Evolutionary conservation across 1,140 invertebrate species (phyloP).

Genomic region (Drosophila micromelanica): DNA sequence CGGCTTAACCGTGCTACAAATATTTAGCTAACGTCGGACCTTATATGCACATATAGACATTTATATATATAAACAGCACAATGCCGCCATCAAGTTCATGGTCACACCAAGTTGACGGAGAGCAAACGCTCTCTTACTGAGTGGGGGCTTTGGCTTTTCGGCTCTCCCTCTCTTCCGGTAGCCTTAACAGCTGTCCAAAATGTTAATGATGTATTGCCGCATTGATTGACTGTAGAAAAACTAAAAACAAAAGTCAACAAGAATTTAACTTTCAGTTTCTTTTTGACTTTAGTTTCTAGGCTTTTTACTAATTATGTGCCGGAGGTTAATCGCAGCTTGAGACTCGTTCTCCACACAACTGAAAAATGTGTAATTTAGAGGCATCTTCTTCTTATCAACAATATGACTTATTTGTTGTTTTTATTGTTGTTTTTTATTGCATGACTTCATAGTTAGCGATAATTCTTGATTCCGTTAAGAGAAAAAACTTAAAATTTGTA

Average conservation of each 20-base stretch:
- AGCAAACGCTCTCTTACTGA: slow-evolving; percentile 44
- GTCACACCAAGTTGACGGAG: slow-evolving; percentile 49
- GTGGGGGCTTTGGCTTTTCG: slow-evolving; percentile 41
- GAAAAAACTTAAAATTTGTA: slow-evolving; percentile 26
- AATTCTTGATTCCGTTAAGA: slow-evolving; percentile 19
- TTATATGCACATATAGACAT: slow-evolving; percentile 15
- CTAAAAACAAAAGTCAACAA: slow-evolving; percentile 44
- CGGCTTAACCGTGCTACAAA: slow-evolving; percentile 20
- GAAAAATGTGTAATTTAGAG: neutral
- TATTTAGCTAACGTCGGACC: slow-evolving; percentile 19
- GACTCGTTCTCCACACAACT: slow-evolving; percentile 1
- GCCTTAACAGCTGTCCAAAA: slow-evolving; percentile 41
- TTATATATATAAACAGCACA: slow-evolving; percentile 26
- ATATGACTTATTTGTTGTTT: slow-evolving; percentile 15
- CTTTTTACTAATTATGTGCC: slow-evolving; percentile 3
- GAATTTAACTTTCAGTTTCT: slow-evolving; percentile 66
- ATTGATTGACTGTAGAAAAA: slow-evolving; percentile 26
- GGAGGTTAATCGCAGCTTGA: slow-evolving; percentile 2
- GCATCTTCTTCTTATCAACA: slow-evolving; percentile 24
- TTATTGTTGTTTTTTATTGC: slow-evolving; percentile 3
- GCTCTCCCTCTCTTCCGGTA: neutral
- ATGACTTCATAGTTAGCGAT: slow-evolving; percentile 34
- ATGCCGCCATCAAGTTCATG: slow-evolving; percentile 69
- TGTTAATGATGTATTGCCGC: slow-evolving; percentile 40
- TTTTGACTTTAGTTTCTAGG: slow-evolving; percentile 23